Conservation (phyloP, 2,113 vertebrate species). For the Brienomyrus brachyistius region DNA sequence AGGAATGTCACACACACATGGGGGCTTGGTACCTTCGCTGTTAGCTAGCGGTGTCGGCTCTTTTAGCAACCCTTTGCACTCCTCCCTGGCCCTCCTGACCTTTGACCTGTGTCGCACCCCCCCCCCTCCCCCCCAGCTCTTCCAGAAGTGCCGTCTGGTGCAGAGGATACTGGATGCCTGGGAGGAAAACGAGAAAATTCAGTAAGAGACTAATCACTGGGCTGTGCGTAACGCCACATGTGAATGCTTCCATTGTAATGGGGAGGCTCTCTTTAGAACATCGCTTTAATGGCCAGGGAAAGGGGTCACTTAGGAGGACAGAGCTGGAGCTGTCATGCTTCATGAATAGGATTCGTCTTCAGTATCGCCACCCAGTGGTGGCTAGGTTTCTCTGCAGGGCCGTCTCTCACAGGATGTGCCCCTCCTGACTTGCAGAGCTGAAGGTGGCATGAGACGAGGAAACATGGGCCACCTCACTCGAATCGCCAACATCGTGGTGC, state of each 20-base stretch:
- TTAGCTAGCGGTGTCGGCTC: background rate
- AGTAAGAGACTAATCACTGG: slow-evolving; percentile 60
- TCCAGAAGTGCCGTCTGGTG: slow-evolving; percentile 85
- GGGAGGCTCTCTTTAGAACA: background rate
- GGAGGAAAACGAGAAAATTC: slow-evolving; percentile 91
- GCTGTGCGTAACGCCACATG: background rate
- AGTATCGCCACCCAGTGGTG: background rate
- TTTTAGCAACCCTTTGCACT: background rate
- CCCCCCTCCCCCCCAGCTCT: slow-evolving; percentile 61
- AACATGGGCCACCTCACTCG: slow-evolving; percentile 95
- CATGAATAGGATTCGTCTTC: background rate
- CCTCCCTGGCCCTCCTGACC: background rate
- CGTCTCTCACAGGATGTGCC: background rate
- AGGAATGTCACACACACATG: background rate
- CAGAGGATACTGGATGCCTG: slow-evolving; percentile 91
- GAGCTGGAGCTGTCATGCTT: background rate
- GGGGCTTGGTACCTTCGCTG: background rate
- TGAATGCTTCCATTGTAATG: background rate
- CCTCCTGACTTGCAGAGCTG: slow-evolving; percentile 58
- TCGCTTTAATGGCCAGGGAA: background rate
- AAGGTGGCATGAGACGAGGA: slow-evolving; percentile 82
- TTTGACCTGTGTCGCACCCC: background rate
- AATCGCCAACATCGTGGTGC: slow-evolving; percentile 88
- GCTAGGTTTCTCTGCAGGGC: background rate
- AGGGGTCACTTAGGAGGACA: background rate